These are phyloP conservation scores for Trissolcus japonicus DNA, from an alignment of 2,888 invertebrate species.

Conservation along the genomic window DNA sequence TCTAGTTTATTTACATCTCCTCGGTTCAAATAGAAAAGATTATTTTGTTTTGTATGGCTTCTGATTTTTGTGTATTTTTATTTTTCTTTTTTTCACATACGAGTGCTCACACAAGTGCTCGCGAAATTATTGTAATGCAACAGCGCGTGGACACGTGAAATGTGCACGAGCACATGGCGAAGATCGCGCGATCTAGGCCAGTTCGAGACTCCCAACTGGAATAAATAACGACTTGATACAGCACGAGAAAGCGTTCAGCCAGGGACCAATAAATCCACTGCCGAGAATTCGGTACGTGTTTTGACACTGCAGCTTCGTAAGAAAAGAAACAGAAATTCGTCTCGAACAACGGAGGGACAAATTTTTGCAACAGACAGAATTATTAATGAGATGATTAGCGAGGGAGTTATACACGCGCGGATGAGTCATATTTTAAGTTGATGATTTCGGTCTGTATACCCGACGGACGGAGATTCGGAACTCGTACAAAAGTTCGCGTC, in stretches of 20 bases:
- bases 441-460: slow-evolving; percentile 2
- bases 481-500: neutral
- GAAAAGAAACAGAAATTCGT: slow-evolving; percentile 44
- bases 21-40: neutral
- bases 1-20: too few species aligned
- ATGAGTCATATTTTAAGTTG: slow-evolving; percentile 1
- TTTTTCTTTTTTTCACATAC: neutral
- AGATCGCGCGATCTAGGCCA: slow-evolving; percentile 49
- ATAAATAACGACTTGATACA: slow-evolving; percentile 48
- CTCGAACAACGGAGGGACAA: slow-evolving; percentile 27
- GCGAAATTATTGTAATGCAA: slow-evolving; percentile 1
- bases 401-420: neutral
- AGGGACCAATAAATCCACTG: slow-evolving; percentile 28
- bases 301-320: slow-evolving; percentile 25
- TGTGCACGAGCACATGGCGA: slow-evolving; percentile 30
- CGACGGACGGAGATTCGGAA: neutral
- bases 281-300: slow-evolving; percentile 38
- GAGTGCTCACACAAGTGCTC: neutral
- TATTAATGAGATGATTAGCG: slow-evolving; percentile 39
- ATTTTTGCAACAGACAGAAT: slow-evolving; percentile 19
- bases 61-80: neutral
- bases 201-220: slow-evolving; percentile 35
- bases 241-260: slow-evolving; percentile 44
- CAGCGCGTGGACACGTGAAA: slow-evolving; percentile 8
- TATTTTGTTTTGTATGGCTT: neutral